Base-by-base conservation (phyloP, 2,797 vertebrate species). In the Falco biarmicus region DNA sequence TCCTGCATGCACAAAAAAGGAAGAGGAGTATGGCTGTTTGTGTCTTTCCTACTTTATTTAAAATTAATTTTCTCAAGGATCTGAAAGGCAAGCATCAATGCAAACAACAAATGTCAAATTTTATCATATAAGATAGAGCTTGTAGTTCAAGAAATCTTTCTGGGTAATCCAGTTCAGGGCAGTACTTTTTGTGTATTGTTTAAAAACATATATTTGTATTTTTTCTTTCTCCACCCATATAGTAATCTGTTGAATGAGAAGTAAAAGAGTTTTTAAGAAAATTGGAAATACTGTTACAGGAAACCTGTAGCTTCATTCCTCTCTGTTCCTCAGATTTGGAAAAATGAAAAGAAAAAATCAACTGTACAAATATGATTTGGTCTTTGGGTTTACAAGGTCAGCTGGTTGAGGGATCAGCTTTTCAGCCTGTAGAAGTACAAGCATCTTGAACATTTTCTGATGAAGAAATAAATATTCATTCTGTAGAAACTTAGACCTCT, bases 401-500 rank as follows among this genome's bases (percentile, higher is more conserved):
- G 34, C 66, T 89, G 15, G 8, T 53, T 21, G 69, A 89, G 56
- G 54, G n/a, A 8, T 15, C 41, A 90, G 29, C 25, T 85, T 89
- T 56, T 85, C 89, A 68, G 25, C 26, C 28, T 75, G 25, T 7
- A 73, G 24, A 37, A 68, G 66, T 80, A 73, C 31, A 69, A 26
- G 9, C 13, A 75, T 63, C n/a, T 60, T 43, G 11, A 59, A 73
- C 28, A 19, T 84, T 61, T 82, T 79, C 47, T 80, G 56, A 34
- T 43, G 26, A 73, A 89, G 56, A 81, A 93, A 82, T 66, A 89
- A 75, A 73, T 87, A 69, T 70, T 84, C 77, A 76, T 74, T 90
- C 45, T 80, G 6, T 47, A 65, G 75, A 92, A 93, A 66, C 11
- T 10, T 22, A 57, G 80, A 84, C 56, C 34, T 96, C 22, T 59